phyloP scores from a whole-genome alignment of 2,113 vertebrate genomes.

The Capra hircus region DNA sequence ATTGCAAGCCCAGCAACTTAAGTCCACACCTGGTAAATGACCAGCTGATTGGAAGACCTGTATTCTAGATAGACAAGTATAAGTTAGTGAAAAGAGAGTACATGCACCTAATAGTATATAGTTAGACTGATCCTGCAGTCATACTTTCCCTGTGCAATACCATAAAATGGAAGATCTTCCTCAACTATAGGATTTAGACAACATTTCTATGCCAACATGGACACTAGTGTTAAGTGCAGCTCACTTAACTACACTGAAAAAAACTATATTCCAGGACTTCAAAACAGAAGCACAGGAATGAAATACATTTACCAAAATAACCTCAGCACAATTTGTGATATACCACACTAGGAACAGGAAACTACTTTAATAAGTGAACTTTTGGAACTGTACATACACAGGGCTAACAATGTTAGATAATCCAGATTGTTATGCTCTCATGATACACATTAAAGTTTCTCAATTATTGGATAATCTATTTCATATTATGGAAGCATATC shows the following conservation, averaged over 20 bases:
- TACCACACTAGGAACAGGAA: constrained; percentile 77
- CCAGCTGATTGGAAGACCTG: constrained; percentile 90
- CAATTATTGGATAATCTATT: constrained; percentile 79
- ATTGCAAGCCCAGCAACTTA: constrained; percentile 77
- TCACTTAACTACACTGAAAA: constrained; percentile 63
- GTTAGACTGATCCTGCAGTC: constrained; percentile 94
- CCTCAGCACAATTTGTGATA: constrained; percentile 74
- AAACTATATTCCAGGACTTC: constrained; percentile 77
- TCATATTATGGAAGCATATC: constrained; percentile 83
- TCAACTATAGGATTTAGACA: constrained; percentile 69
- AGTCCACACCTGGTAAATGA: constrained; percentile 83
- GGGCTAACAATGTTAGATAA: constrained; percentile 80
- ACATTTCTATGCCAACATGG: constrained; percentile 71
- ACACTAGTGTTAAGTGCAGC: constrained; percentile 85
- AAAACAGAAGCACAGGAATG: constrained; percentile 67
- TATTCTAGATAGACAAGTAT: constrained; percentile 84
- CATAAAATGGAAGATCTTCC: constrained; percentile 80
- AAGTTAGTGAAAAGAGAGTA: constrained; percentile 83
- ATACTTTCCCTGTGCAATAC: constrained; percentile 81
- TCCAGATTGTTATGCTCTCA: constrained; percentile 79
- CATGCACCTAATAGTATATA: constrained; percentile 81
- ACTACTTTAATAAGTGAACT: constrained; percentile 79
- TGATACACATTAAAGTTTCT: constrained; percentile 79
- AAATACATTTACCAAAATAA: constrained; percentile 75
- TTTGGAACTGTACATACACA: constrained; percentile 76